Conservation (phyloP, 2,797 vertebrate genomes). For the Galagoides demidoff region DNA sequence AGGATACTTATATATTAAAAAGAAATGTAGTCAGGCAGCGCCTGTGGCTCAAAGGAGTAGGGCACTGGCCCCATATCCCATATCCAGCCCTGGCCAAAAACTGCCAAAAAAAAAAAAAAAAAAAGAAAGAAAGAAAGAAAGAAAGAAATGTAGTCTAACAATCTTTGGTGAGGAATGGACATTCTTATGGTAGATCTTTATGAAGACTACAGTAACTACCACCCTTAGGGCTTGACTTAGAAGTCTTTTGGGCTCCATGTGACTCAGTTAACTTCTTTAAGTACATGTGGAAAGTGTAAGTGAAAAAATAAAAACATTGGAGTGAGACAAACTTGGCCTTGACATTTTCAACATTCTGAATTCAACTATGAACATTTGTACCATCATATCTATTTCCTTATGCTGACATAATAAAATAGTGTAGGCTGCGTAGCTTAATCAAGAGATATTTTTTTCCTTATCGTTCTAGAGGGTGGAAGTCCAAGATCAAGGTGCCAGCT, state of each 20-base stretch:
- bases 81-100: too few relatives aligned
- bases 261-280: neutral
- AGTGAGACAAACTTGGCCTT: neutral
- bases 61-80: too few relatives aligned
- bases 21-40: too few relatives aligned
- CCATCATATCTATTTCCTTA: neutral
- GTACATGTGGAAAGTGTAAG: neutral
- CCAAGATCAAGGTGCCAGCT: neutral
- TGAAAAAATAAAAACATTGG: neutral
- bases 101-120: too few relatives aligned
- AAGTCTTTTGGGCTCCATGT: neutral
- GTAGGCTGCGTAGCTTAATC: neutral
- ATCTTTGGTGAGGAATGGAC: neutral
- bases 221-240: neutral
- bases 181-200: neutral
- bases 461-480: neutral
- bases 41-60: too few relatives aligned
- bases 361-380: neutral
- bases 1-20: neutral
- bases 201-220: neutral
- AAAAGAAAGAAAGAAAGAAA: too few relatives aligned
- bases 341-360: neutral
- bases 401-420: neutral
- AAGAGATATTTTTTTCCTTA: neutral
- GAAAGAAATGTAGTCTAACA: neutral